Evolutionary conservation across 2,797 vertebrate genomes (phyloP).

Genomic region (Acanthurus lineatus): DNA sequence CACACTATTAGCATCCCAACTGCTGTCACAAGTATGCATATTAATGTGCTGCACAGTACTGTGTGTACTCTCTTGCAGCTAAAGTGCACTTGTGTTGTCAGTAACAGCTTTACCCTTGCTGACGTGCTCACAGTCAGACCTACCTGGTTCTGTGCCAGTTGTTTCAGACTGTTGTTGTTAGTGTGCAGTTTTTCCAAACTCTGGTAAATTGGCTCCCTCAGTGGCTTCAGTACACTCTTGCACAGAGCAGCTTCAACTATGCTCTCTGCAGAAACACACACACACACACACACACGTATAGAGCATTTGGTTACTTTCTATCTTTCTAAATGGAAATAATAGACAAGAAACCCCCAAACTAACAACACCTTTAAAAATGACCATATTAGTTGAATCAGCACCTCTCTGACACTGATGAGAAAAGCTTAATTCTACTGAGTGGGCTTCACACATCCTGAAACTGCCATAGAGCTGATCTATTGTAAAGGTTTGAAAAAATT

Average conservation of each 20-base stretch:
- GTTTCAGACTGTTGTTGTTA: slow-evolving; percentile 85
- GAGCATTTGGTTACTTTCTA: not conserved
- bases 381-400: not conserved
- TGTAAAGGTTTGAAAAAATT: too few relatives aligned
- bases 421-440: not conserved
- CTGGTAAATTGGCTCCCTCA: slow-evolving; percentile 90
- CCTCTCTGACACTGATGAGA: not conserved
- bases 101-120: not conserved
- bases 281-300: not conserved
- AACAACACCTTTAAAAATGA: not conserved
- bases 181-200: slow-evolving; percentile 90
- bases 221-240: slow-evolving; percentile 95
- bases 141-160: slow-evolving; percentile 92
- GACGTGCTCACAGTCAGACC: not conserved
- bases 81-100: not conserved
- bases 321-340: not conserved
- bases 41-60: not conserved
- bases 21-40: not conserved
- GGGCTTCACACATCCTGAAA: not conserved
- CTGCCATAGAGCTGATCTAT: not conserved
- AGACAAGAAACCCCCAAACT: not conserved
- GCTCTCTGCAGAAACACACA: slow-evolving; percentile 83
- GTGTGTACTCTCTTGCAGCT: not conserved
- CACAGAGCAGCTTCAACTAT: slow-evolving; percentile 93
- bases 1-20: slow-evolving; percentile 1